A percentile compares a stretch with the other conserved stretches of the same genome.
phyloP scores from a whole-genome alignment of 2,113 vertebrate species.

The Nicator chloris region DNA sequence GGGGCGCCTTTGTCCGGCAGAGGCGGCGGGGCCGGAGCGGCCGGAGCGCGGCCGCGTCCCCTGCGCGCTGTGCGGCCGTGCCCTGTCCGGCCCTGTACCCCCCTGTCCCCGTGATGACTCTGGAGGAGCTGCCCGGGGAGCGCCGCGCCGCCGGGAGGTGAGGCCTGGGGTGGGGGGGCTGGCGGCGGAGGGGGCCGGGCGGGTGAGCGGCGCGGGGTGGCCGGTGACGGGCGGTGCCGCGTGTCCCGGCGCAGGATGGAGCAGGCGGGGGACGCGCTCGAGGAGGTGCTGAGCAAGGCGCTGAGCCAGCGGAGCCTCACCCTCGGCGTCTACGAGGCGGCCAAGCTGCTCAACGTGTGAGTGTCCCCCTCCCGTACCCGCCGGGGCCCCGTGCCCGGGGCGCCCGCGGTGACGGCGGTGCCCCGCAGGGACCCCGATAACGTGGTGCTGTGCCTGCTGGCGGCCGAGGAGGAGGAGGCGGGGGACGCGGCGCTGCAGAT shows the following conservation, averaged over 20 bases:
- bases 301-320: slow-evolving; percentile 91
- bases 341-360: slow-evolving; percentile 93
- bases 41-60: not conserved
- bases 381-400: no score
- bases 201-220: not conserved
- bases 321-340: slow-evolving; percentile 91
- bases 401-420: not conserved
- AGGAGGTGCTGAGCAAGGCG: slow-evolving; percentile 88
- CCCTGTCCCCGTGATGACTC: slow-evolving; percentile 48
- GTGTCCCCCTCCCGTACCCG: slow-evolving; percentile 31
- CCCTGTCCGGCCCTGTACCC: not conserved
- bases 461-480: slow-evolving; percentile 88
- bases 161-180: not conserved
- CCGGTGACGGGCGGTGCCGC: not conserved
- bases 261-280: slow-evolving; percentile 84
- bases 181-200: not conserved
- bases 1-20: slow-evolving; percentile 64
- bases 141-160: slow-evolving; percentile 69
- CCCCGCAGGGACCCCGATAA: slow-evolving; percentile 87
- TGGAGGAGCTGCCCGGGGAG: slow-evolving; percentile 73
- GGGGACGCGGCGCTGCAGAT: slow-evolving; percentile 93
- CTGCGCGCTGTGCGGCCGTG: no score
- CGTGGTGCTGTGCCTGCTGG: slow-evolving; percentile 90
- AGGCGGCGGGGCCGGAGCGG: not conserved
- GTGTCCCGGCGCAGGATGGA: slow-evolving; percentile 82